phyloP scores from a whole-genome alignment of 2,888 invertebrate genomes.

The Drosophila kambysellisi region DNA sequence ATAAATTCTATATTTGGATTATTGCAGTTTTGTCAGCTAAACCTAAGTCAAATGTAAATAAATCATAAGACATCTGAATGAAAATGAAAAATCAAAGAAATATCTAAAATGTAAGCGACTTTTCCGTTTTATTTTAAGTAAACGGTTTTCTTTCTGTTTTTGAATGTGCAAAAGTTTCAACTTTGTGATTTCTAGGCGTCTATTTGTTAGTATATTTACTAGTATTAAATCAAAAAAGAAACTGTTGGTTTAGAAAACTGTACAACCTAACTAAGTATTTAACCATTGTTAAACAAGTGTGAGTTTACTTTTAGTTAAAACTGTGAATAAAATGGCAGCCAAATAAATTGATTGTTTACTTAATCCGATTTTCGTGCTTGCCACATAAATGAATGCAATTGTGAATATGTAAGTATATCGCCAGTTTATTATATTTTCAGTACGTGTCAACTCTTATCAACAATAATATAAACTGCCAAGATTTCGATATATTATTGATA shows the following conservation, averaged over 20 bases:
- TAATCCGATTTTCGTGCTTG: not conserved
- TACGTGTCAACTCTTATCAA: not conserved
- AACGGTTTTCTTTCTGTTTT: constrained; percentile 16
- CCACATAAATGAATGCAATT: too few species aligned
- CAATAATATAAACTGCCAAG: not conserved
- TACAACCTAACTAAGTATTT: constrained; percentile 53
- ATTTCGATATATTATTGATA: not conserved
- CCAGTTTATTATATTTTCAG: not conserved
- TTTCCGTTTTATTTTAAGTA: not conserved
- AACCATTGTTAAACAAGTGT: constrained; percentile 55
- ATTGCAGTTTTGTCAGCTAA: constrained; percentile 35
- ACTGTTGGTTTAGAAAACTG: constrained; percentile 62
- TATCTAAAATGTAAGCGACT: constrained; percentile 36
- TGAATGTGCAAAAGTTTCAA: constrained; percentile 35
- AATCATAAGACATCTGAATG: constrained; percentile 35
- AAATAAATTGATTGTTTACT: constrained; percentile 55
- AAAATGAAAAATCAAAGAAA: not conserved
- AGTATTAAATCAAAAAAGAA: constrained; percentile 17
- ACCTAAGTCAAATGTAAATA: constrained; percentile 73
- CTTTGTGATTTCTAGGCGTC: constrained; percentile 60
- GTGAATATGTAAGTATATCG: not conserved
- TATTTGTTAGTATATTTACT: constrained; percentile 34
- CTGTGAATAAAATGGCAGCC: constrained; percentile 63
- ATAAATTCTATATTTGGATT: constrained; percentile 43
- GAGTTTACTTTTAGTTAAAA: constrained; percentile 56